Base-by-base conservation (phyloP, 1,140 invertebrate species). In the Drosophila sp. region DNA sequence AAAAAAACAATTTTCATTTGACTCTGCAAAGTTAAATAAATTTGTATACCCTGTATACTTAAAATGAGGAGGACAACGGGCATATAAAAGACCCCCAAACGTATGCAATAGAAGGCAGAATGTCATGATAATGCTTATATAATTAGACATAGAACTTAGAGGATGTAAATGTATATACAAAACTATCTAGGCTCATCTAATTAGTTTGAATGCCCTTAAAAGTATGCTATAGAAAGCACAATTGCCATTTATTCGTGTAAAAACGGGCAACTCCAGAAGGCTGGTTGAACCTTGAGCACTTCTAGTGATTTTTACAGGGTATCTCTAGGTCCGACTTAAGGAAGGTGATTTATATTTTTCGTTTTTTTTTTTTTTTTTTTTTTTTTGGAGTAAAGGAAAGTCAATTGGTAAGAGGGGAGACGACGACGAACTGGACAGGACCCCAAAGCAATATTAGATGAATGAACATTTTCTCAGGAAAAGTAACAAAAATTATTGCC, bases 21-120 rank as follows among this genome's bases (percentile, higher is more conserved):
- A 25, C 80, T 74, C 60, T 65, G 84, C 68, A 87, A 80, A 87
- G 85, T 89, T 84, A 87, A 87, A 87, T 87, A 87, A 87, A 87
- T 87, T 84, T 84, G 44, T 50, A 27, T 50, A 50, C 23, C 44
- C 44, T 50, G 44, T 10, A 50, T 25, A 8, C 23, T 7, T 10
- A 5, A 27, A 50, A 8, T 7, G 11, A 3, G 6, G 17, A 23
- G 4, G 10, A 4, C 35, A 6, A 27, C 1, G 23, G 44, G 44
- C 27, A 27, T 50, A 50, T 50, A 27, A 10, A 8, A 10, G 1
- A 7, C 23, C 44, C 44, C 23, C 23, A 50, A 50, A 50, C 0
- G 23, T 50, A 50, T 27, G 23, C 44, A 27, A 50, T 3, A 3
- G 2, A 27, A 50, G 11, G 30, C 30, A 30, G 4, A 30, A 30